Base-by-base conservation (phyloP, 2,113 vertebrate species). In the Saimiri boliviensis region DNA sequence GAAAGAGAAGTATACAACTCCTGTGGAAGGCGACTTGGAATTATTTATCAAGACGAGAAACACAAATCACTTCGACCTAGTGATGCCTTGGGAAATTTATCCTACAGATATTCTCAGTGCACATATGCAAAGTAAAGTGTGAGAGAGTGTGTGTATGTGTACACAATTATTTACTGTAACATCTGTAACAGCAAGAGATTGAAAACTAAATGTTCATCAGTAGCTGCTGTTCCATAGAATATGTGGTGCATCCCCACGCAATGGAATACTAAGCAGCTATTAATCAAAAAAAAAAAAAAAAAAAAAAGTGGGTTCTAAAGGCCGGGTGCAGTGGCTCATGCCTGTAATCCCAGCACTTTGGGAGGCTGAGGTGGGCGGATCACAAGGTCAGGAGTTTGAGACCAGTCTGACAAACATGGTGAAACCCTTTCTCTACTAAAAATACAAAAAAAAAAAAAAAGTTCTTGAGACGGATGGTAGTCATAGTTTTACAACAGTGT, bases 1-100 rank as follows among this genome's bases (percentile, higher is more conserved):
- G 23, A 37, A 68, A 6, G 45, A 54, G 74, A 91, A 74, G 42
- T 9, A 54, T 56, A 42, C 4, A 11, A 32, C 73, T 82, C n/a
- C n/a, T 63, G 12, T 14, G 9, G 37, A 86, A 89, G 16, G 86
- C 49, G 87, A 56, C 1, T 19, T 14, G 32, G 74, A 82, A 66
- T 77, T 42, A 86, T 73, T 73, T 91, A 85, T 73, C 30, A 52
- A 86, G 94, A 89, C n/a, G 54, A 95, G 90, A 86, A 74, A 86
- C 71, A 60, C 49, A 66, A 82, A 82, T 71, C n/a, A 45, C 35
- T 81, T 47, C 52, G 58, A 86, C 21, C 25, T 25, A 32, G 30
- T 54, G n/a, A 74, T n/a, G 47, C 45, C 68, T 83, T 84, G 71
- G n/a, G 79, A 37, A 47, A 20, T 63, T 40, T 35, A 77, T 23